Base-by-base conservation (phyloP, 2,797 vertebrate genomes). In the Pteropus rufus region DNA sequence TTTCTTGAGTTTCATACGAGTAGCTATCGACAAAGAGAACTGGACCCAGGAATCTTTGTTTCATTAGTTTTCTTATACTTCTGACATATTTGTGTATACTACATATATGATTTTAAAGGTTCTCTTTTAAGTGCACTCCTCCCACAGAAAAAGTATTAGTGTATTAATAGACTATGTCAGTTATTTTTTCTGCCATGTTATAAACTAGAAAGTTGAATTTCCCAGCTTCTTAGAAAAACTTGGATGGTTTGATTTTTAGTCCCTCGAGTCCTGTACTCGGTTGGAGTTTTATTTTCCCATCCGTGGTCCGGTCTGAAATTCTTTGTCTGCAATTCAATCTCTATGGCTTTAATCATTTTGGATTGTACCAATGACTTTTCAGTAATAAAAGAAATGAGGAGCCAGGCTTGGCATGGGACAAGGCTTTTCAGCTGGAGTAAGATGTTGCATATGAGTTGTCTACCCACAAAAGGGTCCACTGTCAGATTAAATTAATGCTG, bases 321-420 rank as follows among this genome's bases (percentile, higher is more conserved):
- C 98, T 98, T 98, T 98, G 98, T 98, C 98, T 98, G 98, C 95
- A 98, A 97, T 98, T 98, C 95, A 97, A 97, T 98, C 97, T 98
- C 97, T 82, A 58, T 95, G 96, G 92, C 98, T 98, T 98, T 98
- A 98, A 98, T 98, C 91, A 95, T 98, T 98, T 97, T 95, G 92
- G 87, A 97, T 98, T 98, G 97, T 96, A 98, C 88, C 88, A 92
- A 93, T 92, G 98, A 96, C 94, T 98, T 98, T 96, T 96, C 95
- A 58, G 93, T 95, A 96, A 96, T 23, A 41, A 94, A 89, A 79
- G 89, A 85, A 93, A 91, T 6, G 44, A 41, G 69, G 72, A 96
- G 96, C 96, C 84, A 95, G 89, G n/a, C 88, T 44, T 67, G 60
- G 46, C 79, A 65, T 12, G 4, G 56, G 49, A 54, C 83, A 97